Evolutionary conservation across 2,888 invertebrate species (phyloP).

Genomic region (Platynereis dumerilii): DNA sequence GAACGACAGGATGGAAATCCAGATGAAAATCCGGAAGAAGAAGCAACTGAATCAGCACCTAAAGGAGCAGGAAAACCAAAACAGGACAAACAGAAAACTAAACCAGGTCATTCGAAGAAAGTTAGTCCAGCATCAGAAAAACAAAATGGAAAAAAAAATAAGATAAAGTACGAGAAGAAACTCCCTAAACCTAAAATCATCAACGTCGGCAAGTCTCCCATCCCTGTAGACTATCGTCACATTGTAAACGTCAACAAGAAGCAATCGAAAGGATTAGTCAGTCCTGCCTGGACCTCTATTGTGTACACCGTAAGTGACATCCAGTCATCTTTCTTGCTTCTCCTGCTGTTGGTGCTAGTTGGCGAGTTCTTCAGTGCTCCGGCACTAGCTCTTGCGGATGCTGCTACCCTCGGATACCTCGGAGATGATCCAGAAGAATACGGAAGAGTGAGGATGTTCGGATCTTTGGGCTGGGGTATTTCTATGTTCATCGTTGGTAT

Average conservation of each 20-base stretch:
- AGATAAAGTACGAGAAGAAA: slow-evolving; percentile 13
- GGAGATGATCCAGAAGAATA: slow-evolving; percentile 79
- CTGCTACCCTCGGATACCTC: slow-evolving; percentile 70
- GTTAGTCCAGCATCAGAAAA: neutral
- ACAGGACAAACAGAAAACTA: slow-evolving; percentile 1
- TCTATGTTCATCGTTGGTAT: slow-evolving; percentile 96
- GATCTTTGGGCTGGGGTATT: slow-evolving; percentile 96
- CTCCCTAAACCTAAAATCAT: slow-evolving; percentile 38
- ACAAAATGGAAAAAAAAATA: slow-evolving; percentile 13
- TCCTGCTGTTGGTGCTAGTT: slow-evolving; percentile 88
- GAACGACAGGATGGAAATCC: too few species aligned
- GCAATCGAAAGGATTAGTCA: slow-evolving; percentile 52
- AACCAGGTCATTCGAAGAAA: neutral
- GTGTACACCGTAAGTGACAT: slow-evolving; percentile 89
- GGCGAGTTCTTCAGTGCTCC: slow-evolving; percentile 98
- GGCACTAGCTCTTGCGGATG: slow-evolving; percentile 85
- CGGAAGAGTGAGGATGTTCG: slow-evolving; percentile 97
- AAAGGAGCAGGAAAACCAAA: neutral
- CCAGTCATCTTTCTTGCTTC: slow-evolving; percentile 89
- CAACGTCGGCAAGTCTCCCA: slow-evolving; percentile 40
- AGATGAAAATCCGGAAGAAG: too few species aligned
- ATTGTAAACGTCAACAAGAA: slow-evolving; percentile 46
- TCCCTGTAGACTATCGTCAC: slow-evolving; percentile 42
- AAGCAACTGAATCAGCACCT: too few species aligned
- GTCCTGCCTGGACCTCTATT: slow-evolving; percentile 88